Evolutionary conservation across 2,797 vertebrate genomes (phyloP).

Genomic region (Myotis myotis): DNA sequence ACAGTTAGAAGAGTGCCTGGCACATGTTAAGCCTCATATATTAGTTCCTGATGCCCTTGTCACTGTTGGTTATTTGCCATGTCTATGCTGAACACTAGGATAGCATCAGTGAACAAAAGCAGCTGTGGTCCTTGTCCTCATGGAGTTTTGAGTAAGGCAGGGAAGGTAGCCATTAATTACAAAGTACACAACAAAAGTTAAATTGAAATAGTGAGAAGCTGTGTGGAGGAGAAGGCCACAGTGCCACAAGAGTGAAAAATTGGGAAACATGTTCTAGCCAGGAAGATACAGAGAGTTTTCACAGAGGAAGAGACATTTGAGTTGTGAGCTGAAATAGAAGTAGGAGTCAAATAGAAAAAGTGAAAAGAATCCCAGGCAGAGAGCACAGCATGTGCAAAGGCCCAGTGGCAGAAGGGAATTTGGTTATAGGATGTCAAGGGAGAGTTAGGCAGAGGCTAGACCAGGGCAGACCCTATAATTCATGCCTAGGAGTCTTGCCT

Average conservation of each 20-base stretch:
- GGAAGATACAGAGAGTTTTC: background rate
- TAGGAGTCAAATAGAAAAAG: background rate
- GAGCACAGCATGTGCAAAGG: background rate
- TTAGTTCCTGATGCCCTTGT: slow-evolving; percentile 38
- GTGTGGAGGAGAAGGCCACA: background rate
- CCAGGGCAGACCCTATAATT: background rate
- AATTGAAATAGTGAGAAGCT: background rate
- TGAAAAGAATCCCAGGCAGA: background rate
- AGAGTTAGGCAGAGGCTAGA: background rate
- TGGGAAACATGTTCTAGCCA: background rate
- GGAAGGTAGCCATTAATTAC: background rate
- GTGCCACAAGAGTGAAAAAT: background rate
- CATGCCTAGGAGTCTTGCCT: background rate
- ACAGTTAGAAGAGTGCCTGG: slow-evolving; percentile 27
- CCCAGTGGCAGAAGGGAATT: background rate
- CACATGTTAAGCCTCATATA: slow-evolving; percentile 19
- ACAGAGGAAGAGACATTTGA: background rate
- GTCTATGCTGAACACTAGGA: background rate
- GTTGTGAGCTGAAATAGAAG: background rate
- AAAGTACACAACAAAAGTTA: background rate
- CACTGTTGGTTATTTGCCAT: slow-evolving; percentile 39
- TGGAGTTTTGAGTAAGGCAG: background rate
- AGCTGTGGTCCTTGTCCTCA: background rate
- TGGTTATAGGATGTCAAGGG: background rate
- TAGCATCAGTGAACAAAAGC: slow-evolving; percentile 2